Evolutionary conservation across 2,888 invertebrate species (phyloP).

Genomic region (Meghimatium bilineatum): DNA sequence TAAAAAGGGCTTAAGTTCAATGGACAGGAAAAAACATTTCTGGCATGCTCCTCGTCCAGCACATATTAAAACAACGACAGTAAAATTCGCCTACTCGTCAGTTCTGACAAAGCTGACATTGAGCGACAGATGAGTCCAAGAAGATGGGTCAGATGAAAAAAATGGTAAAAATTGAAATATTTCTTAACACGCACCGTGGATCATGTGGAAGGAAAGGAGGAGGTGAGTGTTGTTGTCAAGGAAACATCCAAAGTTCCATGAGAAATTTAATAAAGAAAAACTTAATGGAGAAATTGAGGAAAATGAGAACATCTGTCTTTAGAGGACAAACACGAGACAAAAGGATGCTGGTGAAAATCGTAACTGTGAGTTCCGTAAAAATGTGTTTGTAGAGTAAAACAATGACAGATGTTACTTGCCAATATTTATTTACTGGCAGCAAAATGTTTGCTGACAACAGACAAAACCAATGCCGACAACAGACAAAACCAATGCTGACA

Average conservation of each 20-base stretch:
- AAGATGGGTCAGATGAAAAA: not conserved
- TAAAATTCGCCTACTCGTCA: not conserved
- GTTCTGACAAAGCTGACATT: not conserved
- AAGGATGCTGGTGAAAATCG: not conserved
- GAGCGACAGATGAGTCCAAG: not conserved
- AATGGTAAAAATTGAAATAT: not conserved
- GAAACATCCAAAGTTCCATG: not conserved
- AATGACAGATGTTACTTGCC: no score
- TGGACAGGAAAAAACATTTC: not conserved
- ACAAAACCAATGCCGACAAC: no score
- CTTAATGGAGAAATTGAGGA: not conserved
- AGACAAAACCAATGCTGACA: no score
- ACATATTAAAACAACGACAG: not conserved
- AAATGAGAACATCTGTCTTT: not conserved
- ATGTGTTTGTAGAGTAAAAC: no score
- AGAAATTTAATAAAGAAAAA: not conserved
- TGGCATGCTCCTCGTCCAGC: not conserved
- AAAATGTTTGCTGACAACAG: no score
- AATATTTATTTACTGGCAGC: no score
- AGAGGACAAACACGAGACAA: not conserved
- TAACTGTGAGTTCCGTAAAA: no score
- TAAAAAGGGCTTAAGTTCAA: not conserved
- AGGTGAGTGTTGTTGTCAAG: not conserved
- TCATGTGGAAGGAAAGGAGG: not conserved
- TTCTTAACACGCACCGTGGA: no score